Base-by-base conservation (phyloP, 1,140 invertebrate genomes). In the Venustaconcha ellipsiformis region DNA sequence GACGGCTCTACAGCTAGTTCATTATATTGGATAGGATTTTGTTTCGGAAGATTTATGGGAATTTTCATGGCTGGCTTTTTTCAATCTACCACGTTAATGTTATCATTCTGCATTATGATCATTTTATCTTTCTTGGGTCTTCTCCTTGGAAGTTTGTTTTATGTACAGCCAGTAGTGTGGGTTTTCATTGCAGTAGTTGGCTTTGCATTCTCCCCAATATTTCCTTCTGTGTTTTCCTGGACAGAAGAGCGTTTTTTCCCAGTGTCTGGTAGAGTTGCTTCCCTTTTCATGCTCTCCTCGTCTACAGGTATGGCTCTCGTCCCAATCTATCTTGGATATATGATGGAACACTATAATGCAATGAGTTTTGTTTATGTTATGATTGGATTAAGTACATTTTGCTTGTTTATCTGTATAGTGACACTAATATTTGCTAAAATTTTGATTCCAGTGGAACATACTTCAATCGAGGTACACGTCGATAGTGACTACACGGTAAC, bases 161-260 rank as follows among this genome's bases (percentile, higher is more conserved):
- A 14, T 17, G 60, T 63, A 3, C 13, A 20, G 18, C 66, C 73
- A 13, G 48, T 79, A 56, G 67, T 71, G 14, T 79, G 72, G 77
- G 58, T 74, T 0, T 79, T 67, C 59, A 73, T 57, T 57, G 57
- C 59, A 1, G 48, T 63, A 3, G 48, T 67, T 23, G 77, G 67
- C n/a, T 74, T 79, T 62, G 73, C 77, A 15, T 67, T 74, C 68
- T 70, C 72, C 15, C 65, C 64, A 5, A 57, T 79, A 23, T 79
- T 79, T 68, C 67, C 77, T 15, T 18, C 68, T 14, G 68, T 68
- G 37, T 71, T 79, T 48, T 67, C 72, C 20, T 79, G 68, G 67
- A 74, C 72, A 6, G 67, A 67, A 20, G 66, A 70, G 20, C 56
- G 67, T 48, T 30, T 79, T 18, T 59, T 72, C 18, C 57, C 70